Conservation (phyloP, 1,140 invertebrate genomes). For the Atta colombica region DNA sequence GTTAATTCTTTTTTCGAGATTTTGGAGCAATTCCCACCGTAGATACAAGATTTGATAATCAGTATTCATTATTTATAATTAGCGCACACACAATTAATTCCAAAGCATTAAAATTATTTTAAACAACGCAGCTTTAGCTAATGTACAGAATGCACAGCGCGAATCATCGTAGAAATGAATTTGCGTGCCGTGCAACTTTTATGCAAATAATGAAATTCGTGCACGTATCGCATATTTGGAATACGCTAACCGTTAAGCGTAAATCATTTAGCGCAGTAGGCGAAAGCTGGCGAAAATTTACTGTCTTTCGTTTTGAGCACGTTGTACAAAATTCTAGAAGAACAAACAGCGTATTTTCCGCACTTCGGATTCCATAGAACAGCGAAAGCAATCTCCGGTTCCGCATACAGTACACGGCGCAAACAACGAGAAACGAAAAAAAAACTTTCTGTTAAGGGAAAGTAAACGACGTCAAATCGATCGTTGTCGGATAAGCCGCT, state of each 20-base stretch:
- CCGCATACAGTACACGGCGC: constrained; percentile 4
- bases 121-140: not conserved
- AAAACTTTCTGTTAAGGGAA: constrained; percentile 70
- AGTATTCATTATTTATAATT: not conserved
- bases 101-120: constrained; percentile 43
- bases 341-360: constrained; percentile 60
- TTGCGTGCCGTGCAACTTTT: constrained; percentile 15
- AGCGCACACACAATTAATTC: not conserved
- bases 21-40: too few relatives aligned
- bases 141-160: not conserved
- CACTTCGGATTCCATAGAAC: constrained; percentile 23
- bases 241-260: not conserved
- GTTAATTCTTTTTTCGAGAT: too few relatives aligned
- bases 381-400: constrained; percentile 37
- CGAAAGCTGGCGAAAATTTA: not conserved
- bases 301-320: constrained; percentile 30
- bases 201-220: constrained; percentile 32
- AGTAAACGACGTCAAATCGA: constrained; percentile 67
- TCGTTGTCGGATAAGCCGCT: constrained; percentile 67
- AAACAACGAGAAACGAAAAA: constrained; percentile 69
- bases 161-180: constrained; percentile 23
- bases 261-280: constrained; percentile 47
- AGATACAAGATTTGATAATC: not conserved
- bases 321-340: constrained; percentile 32
- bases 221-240: constrained; percentile 11